Conservation (phyloP, 2,797 vertebrate species). For the Leucoraja ocellata region DNA sequence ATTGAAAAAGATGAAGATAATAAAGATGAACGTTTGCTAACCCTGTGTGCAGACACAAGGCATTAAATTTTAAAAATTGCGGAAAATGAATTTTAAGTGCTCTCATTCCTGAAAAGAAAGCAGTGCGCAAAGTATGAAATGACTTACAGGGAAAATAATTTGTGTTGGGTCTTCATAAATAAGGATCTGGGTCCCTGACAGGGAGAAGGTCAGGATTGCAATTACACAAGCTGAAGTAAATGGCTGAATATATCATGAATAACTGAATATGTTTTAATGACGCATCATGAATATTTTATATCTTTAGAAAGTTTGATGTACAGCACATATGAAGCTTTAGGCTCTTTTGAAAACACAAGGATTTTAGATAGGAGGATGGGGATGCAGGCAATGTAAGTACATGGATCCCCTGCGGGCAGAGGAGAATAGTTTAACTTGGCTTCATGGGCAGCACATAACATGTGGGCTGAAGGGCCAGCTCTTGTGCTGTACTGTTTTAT, state of each 20-base stretch:
- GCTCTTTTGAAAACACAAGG: slow-evolving; percentile 7
- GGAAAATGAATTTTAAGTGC: background rate
- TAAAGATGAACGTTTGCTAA: background rate
- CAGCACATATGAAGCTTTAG: background rate
- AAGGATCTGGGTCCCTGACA: background rate
- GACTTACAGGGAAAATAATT: background rate
- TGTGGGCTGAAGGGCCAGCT: too few species aligned
- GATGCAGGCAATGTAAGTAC: too few species aligned
- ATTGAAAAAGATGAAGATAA: background rate
- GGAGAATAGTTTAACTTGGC: too few species aligned
- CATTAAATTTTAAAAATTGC: background rate
- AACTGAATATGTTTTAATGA: slow-evolving; percentile 42
- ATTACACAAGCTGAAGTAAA: slow-evolving; percentile 36
- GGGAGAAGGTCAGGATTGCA: slow-evolving; percentile 39
- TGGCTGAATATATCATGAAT: slow-evolving; percentile 35
- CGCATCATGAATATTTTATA: slow-evolving; percentile 43
- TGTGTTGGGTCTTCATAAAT: slow-evolving; percentile 1
- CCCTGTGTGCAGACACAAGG: too few species aligned
- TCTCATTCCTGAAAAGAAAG: background rate
- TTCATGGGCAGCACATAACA: too few species aligned
- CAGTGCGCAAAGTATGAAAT: background rate
- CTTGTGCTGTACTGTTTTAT: too few species aligned
- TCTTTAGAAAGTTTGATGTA: slow-evolving; percentile 38
- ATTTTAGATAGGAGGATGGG: background rate
- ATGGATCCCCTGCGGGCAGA: too few species aligned